Percentiles rank a stretch among this genome's conserved stretches.
phyloP scores from a whole-genome alignment of 2,797 vertebrate species.

The Eurystomus glaucurus region DNA sequence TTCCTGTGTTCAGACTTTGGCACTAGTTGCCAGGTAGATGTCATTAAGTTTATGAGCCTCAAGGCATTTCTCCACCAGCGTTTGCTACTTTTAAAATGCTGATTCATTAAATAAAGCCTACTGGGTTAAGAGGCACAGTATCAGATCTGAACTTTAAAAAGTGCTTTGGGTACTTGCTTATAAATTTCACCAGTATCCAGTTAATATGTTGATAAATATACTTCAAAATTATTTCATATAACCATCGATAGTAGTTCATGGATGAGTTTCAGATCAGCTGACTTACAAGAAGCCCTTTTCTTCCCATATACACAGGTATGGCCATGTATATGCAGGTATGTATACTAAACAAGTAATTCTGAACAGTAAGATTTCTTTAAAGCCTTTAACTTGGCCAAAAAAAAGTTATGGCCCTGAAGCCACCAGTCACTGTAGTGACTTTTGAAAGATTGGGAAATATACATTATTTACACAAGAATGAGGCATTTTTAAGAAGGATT shows the following conservation, averaged over 20 bases:
- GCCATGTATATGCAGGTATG: background rate
- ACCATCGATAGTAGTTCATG: background rate
- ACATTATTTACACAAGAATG: background rate
- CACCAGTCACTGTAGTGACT: background rate
- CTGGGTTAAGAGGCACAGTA: background rate
- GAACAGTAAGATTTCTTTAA: background rate
- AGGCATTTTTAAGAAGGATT: background rate
- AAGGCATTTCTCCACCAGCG: background rate
- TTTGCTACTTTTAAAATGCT: constrained; percentile 31
- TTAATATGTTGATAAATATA: background rate
- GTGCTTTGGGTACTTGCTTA: background rate
- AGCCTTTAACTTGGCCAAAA: background rate
- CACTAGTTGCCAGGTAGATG: background rate
- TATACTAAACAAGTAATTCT: background rate
- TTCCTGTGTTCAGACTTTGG: constrained; percentile 24
- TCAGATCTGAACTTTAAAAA: background rate
- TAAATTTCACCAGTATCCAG: background rate
- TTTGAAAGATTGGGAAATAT: background rate
- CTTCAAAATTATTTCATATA: background rate
- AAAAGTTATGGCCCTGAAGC: background rate
- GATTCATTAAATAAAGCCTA: constrained; percentile 26
- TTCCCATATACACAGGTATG: background rate
- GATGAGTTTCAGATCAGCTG: background rate
- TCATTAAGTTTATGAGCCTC: constrained; percentile 15
- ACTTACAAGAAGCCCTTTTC: background rate